Evolutionary conservation across 1,140 invertebrate species (phyloP).

Genomic region (Drosophila obscura): DNA sequence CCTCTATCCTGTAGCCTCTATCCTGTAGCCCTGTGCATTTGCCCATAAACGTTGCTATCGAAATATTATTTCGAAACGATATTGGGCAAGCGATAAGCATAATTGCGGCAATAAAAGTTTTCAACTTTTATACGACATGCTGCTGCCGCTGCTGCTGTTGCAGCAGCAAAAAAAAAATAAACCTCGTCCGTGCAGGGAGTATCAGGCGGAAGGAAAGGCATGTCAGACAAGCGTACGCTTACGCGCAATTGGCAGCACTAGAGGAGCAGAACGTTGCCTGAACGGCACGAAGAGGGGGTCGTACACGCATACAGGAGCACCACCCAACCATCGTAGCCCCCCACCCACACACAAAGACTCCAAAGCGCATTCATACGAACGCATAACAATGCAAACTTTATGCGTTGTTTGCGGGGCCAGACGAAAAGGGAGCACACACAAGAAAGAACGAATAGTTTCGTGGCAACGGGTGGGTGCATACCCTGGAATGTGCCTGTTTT

Average conservation of each 20-base stretch:
- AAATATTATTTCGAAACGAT: conserved; percentile 80
- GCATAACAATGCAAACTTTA: conserved; percentile 82
- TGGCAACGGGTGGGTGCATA: no score
- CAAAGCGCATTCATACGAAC: conserved; percentile 54
- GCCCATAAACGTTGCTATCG: conserved; percentile 63
- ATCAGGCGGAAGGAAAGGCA: conserved; percentile 17
- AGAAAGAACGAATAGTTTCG: no score
- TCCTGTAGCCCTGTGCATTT: conserved; percentile 21
- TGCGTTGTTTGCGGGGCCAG: conserved; percentile 32
- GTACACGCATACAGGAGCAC: background rate
- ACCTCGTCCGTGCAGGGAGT: background rate
- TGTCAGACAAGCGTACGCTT: conserved; percentile 42
- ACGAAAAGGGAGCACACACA: no score
- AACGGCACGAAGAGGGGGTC: background rate
- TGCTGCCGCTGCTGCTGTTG: conserved; percentile 30
- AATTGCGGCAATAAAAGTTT: conserved; percentile 83
- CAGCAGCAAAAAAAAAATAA: conserved; percentile 29
- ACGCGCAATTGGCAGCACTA: conserved; percentile 60
- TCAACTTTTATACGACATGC: conserved; percentile 73
- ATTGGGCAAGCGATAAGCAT: conserved; percentile 81
- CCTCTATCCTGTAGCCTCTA: background rate
- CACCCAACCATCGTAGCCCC: no score
- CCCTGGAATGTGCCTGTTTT: no score
- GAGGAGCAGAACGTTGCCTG: conserved; percentile 31
- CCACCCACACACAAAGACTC: conserved; percentile 17